phyloP scores from a whole-genome alignment of 2,113 vertebrate species.

The Sapayoa aenigma region DNA sequence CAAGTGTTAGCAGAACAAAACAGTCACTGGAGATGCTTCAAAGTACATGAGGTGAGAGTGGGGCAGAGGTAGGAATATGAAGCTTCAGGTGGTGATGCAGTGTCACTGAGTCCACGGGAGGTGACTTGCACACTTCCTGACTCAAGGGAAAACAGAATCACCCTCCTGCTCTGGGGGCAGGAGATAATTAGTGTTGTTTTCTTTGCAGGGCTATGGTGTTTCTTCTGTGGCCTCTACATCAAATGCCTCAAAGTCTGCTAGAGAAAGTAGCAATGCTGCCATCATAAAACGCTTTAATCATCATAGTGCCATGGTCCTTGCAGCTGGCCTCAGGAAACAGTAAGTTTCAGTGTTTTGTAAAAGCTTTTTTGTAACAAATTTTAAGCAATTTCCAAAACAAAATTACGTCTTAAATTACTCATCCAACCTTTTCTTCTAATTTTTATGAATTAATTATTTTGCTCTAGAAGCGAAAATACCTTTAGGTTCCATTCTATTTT shows the following conservation, averaged over 20 bases:
- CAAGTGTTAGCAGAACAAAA: background rate
- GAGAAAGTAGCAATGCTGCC: slow-evolving; percentile 94
- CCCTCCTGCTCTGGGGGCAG: background rate
- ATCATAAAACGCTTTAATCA: slow-evolving; percentile 99
- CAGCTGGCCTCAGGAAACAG: slow-evolving; percentile 91
- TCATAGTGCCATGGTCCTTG: slow-evolving; percentile 98
- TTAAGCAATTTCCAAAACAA: background rate
- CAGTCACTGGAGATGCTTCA: background rate
- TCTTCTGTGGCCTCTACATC: slow-evolving; percentile 83
- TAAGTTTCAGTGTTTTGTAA: slow-evolving; percentile 63
- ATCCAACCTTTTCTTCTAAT: background rate
- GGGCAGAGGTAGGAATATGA: background rate
- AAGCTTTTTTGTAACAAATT: background rate
- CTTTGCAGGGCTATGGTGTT: slow-evolving; percentile 87
- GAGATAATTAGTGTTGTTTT: background rate
- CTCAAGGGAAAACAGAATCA: background rate
- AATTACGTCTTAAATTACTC: background rate
- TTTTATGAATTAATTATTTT: background rate
- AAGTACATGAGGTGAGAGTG: background rate
- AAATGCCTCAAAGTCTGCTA: slow-evolving; percentile 81
- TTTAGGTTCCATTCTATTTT: background rate
- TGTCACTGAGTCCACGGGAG: background rate
- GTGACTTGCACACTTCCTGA: background rate
- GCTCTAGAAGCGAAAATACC: background rate
- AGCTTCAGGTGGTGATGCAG: background rate